Evolutionary conservation across 2,113 vertebrate genomes (phyloP).

Genomic region (Nannospalax galili): DNA sequence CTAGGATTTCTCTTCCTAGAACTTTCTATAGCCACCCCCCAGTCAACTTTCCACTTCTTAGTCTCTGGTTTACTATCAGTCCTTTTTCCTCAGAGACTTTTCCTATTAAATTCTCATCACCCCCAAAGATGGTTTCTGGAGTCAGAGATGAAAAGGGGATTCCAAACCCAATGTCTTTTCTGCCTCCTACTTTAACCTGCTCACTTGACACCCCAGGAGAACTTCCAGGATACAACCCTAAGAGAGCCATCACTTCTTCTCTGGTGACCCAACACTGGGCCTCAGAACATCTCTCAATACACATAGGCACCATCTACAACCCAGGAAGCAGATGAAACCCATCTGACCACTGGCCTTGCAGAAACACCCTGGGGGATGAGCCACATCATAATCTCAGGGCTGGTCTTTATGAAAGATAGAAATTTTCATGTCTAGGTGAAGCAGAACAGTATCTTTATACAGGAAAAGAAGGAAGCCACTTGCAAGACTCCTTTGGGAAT

Average conservation of each 20-base stretch:
- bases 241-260: background rate
- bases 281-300: background rate
- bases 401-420: background rate
- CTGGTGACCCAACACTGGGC: background rate
- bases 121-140: background rate
- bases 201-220: rapidly evolving
- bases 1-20: background rate
- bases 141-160: background rate
- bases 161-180: background rate
- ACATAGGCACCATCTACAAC: background rate
- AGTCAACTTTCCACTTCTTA: too few species aligned
- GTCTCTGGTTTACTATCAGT: background rate
- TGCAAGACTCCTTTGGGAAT: background rate
- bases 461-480: background rate
- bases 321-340: background rate
- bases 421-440: background rate
- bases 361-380: background rate
- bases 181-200: too few species aligned
- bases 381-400: background rate
- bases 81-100: background rate
- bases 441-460: background rate
- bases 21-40: rapidly evolving
- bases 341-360: background rate
- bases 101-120: background rate
- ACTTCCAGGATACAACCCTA: background rate